phyloP scores from a whole-genome alignment of 1,140 invertebrate species.

The Globodera ellingtonae region DNA sequence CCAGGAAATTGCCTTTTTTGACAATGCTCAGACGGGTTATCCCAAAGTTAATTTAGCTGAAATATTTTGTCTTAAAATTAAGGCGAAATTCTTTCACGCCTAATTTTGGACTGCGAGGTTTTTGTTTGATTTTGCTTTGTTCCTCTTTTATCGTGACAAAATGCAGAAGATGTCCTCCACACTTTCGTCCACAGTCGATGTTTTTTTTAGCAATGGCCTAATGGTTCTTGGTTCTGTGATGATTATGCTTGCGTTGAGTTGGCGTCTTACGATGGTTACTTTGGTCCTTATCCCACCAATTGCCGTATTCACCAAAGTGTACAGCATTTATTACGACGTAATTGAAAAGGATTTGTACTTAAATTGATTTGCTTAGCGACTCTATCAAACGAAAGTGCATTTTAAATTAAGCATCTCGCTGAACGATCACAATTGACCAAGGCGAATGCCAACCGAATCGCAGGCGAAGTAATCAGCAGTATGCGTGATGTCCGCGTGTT shows the following conservation, averaged over 20 bases:
- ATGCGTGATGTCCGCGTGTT: constrained; percentile 66
- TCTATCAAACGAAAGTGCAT: not conserved
- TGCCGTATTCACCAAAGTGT: constrained; percentile 61
- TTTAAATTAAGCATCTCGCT: constrained; percentile 59
- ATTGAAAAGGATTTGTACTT: constrained; percentile 13
- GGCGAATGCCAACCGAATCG: constrained; percentile 67
- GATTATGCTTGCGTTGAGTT: constrained; percentile 67
- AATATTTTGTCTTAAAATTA: not conserved
- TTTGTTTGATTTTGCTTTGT: constrained; percentile 14
- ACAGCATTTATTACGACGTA: constrained; percentile 66
- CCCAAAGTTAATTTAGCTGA: not conserved
- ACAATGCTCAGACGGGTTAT: constrained; percentile 41
- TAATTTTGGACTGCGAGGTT: constrained; percentile 37
- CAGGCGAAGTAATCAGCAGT: constrained; percentile 65
- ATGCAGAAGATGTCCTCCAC: constrained; percentile 63
- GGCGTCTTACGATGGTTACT: constrained; percentile 66
- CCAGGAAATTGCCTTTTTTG: constrained; percentile 55
- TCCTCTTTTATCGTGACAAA: constrained; percentile 2
- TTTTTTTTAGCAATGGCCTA: constrained; percentile 61
- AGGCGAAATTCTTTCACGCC: constrained; percentile 34
- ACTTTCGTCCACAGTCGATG: constrained; percentile 58
- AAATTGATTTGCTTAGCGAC: not conserved
- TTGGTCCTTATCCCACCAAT: constrained; percentile 63
- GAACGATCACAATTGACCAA: constrained; percentile 66
- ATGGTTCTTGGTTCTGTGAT: constrained; percentile 63